These are phyloP conservation scores for Sakesphorus luctuosus DNA, from an alignment of 2,113 vertebrate species.

Conservation along the genomic window DNA sequence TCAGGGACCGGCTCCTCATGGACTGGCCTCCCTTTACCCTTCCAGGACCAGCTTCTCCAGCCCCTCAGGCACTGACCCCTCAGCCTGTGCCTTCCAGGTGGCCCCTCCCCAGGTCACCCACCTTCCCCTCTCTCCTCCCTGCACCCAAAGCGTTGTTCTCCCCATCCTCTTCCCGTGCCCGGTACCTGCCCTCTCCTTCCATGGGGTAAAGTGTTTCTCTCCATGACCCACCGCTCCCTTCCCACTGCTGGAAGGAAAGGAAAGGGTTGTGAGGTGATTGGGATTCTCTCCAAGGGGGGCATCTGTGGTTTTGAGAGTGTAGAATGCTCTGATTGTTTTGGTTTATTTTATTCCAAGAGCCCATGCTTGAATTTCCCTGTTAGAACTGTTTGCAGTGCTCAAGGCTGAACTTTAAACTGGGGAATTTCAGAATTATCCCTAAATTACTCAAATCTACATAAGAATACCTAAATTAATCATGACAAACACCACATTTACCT, in stretches of 20 bases:
- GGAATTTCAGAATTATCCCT: neutral
- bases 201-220: neutral
- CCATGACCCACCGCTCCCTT: neutral
- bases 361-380: neutral
- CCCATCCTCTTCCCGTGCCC: too few species aligned
- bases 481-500: accelerated
- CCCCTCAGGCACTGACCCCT: neutral
- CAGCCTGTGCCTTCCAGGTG: neutral
- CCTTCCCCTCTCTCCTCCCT: neutral
- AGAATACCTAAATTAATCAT: neutral
- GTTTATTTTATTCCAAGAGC: neutral
- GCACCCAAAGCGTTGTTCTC: neutral
- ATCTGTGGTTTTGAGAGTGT: neutral
- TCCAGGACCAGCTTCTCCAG: too few species aligned
- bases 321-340: neutral
- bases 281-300: neutral
- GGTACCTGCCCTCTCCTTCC: too few species aligned
- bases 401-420: neutral
- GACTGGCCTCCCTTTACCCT: too few species aligned
- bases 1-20: neutral
- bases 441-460: neutral
- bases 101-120: accelerated
- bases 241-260: neutral
- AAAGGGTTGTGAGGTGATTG: neutral
- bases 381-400: neutral